Percentiles rank a stretch among this genome's conserved stretches.
These are phyloP conservation scores for Mergus octosetaceus DNA, from an alignment of 2,797 vertebrate species.

Conservation along the genomic window DNA sequence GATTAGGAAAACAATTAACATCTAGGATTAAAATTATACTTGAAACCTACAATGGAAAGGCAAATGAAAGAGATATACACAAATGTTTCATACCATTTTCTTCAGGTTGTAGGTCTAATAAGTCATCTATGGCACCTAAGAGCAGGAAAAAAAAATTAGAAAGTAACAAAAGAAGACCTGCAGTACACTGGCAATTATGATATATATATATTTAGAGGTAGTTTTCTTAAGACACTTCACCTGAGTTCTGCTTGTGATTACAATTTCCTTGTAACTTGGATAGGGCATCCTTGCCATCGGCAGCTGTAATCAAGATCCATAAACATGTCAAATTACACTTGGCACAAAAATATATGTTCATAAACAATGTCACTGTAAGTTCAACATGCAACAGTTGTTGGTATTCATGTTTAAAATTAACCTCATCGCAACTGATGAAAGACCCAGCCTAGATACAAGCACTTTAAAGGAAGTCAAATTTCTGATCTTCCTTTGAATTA, in stretches of 20 bases:
- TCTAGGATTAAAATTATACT: not conserved
- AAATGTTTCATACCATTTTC: conserved; percentile 75
- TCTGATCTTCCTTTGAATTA: not conserved
- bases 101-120: conserved; percentile 76
- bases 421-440: not conserved
- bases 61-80: not conserved
- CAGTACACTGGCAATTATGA: not conserved
- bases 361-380: not conserved
- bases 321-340: conserved; percentile 38
- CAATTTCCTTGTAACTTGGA: conserved; percentile 54
- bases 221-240: conserved; percentile 57
- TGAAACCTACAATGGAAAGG: not conserved
- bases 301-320: conserved; percentile 58
- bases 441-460: not conserved
- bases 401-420: not conserved
- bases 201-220: not conserved
- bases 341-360: not conserved
- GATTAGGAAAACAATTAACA: not conserved
- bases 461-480: not conserved
- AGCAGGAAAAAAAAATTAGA: not conserved
- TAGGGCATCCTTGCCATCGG: conserved; percentile 48
- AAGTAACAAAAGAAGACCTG: not conserved
- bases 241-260: conserved; percentile 54
- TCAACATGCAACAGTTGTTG: not conserved
- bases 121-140: conserved; percentile 74